Percentiles rank a stretch among this genome's conserved stretches.
These are phyloP conservation scores for Ceratotherium simum DNA, from an alignment of 2,113 vertebrate species.

Conservation along the genomic window DNA sequence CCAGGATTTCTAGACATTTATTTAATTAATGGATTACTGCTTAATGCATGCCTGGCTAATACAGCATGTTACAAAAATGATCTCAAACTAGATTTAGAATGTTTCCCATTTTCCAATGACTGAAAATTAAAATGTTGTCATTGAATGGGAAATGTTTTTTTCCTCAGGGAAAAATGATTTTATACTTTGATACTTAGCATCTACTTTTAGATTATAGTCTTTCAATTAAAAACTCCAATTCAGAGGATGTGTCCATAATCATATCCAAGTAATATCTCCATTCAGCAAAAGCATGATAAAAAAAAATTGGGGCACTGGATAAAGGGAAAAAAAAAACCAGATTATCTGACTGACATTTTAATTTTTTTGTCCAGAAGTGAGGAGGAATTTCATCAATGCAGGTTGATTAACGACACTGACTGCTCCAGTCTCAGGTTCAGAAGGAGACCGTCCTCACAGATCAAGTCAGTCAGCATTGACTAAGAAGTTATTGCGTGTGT, in stretches of 20 bases:
- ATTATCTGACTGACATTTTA: background rate
- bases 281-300: constrained; percentile 19
- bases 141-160: background rate
- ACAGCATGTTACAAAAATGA: constrained; percentile 12
- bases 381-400: constrained; percentile 18
- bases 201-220: constrained; percentile 36
- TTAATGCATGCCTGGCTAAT: background rate
- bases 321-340: background rate
- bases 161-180: constrained; percentile 6
- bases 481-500: background rate
- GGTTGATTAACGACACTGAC: background rate
- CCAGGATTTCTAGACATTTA: background rate
- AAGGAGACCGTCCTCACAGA: background rate
- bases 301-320: background rate
- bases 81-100: background rate
- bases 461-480: background rate
- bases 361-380: background rate
- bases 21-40: constrained; percentile 29
- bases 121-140: background rate
- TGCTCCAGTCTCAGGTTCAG: background rate
- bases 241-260: background rate
- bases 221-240: constrained; percentile 12
- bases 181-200: background rate
- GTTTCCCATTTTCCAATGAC: background rate
- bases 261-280: constrained; percentile 8